Percentiles rank a stretch among this genome's conserved stretches.
phyloP scores from a whole-genome alignment of 1,140 invertebrate genomes.

The Drosophila sucinea region DNA sequence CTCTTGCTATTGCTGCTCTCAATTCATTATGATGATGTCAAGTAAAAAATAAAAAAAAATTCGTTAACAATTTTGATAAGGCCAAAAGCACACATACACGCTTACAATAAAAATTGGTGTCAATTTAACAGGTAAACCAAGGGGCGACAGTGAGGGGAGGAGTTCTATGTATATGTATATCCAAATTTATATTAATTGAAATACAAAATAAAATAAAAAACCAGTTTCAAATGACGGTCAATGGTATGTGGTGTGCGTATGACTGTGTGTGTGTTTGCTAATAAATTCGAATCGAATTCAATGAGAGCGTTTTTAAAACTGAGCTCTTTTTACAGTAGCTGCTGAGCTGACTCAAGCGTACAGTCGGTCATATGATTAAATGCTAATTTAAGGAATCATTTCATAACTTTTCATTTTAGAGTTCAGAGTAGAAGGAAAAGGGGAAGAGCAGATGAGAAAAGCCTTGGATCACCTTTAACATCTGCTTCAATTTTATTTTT shows the following conservation, averaged over 20 bases:
- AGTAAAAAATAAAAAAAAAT: conserved; percentile 23
- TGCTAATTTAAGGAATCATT: conserved; percentile 52
- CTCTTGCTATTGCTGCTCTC: conserved; percentile 21
- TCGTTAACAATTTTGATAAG: conserved; percentile 61
- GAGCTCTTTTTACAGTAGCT: conserved; percentile 31
- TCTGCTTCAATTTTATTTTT: conserved; percentile 10
- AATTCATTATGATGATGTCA: conserved; percentile 19
- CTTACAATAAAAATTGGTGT: conserved; percentile 21
- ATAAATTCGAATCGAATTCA: conserved; percentile 72
- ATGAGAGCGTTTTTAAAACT: conserved; percentile 19
- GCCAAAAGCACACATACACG: conserved; percentile 20
- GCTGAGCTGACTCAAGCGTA: conserved; percentile 33
- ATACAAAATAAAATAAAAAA: conserved; percentile 48
- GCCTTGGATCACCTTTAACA: conserved; percentile 19
- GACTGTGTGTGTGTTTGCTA: conserved; percentile 38
- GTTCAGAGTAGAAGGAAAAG: not conserved
- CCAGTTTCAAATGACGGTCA: conserved; percentile 72
- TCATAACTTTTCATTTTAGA: conserved; percentile 31
- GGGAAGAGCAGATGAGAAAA: not conserved
- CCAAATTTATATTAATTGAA: conserved; percentile 50
- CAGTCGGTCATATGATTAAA: conserved; percentile 65
- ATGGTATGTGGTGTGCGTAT: conserved; percentile 24
- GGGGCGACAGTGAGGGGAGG: not conserved
- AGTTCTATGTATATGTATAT: conserved; percentile 17
- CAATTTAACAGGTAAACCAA: conserved; percentile 15